A percentile compares a stretch with the other conserved stretches of the same genome.
phyloP scores from a whole-genome alignment of 2,888 invertebrate genomes.

The Idaea biselata region DNA sequence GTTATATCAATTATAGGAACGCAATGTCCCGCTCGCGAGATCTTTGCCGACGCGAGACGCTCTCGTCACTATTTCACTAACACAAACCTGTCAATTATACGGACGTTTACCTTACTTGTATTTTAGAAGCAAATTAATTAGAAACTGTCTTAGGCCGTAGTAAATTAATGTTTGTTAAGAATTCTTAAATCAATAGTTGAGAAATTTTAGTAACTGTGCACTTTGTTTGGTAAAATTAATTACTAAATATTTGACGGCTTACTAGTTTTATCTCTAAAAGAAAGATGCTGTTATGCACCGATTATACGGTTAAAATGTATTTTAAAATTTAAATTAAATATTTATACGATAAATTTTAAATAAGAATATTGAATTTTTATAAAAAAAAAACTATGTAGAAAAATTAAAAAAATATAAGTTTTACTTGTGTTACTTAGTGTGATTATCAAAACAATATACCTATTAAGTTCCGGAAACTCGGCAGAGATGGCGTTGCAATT shows the following conservation, averaged over 20 bases:
- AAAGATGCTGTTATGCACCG: neutral
- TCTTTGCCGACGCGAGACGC: constrained; percentile 2
- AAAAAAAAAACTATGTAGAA: neutral
- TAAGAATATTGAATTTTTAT: too few relatives aligned
- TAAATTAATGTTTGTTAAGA: neutral
- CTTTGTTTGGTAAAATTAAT: neutral
- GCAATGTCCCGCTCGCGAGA: neutral
- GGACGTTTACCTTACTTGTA: neutral
- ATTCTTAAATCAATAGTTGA: neutral
- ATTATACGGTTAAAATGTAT: too few relatives aligned
- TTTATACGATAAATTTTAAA: too few relatives aligned
- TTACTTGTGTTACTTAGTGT: neutral
- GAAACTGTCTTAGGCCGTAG: neutral
- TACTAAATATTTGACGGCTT: neutral
- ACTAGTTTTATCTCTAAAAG: neutral
- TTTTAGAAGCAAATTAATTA: neutral
- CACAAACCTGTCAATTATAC: neutral
- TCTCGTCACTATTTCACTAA: neutral
- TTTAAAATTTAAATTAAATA: too few relatives aligned
- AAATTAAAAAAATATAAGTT: neutral
- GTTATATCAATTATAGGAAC: neutral
- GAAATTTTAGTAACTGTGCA: neutral
- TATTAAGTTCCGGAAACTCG: constrained; percentile 27
- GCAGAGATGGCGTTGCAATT: constrained; percentile 46
- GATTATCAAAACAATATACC: neutral